Evolutionary conservation across 1,140 invertebrate genomes (phyloP).

Genomic region (Chionoecetes opilio): DNA sequence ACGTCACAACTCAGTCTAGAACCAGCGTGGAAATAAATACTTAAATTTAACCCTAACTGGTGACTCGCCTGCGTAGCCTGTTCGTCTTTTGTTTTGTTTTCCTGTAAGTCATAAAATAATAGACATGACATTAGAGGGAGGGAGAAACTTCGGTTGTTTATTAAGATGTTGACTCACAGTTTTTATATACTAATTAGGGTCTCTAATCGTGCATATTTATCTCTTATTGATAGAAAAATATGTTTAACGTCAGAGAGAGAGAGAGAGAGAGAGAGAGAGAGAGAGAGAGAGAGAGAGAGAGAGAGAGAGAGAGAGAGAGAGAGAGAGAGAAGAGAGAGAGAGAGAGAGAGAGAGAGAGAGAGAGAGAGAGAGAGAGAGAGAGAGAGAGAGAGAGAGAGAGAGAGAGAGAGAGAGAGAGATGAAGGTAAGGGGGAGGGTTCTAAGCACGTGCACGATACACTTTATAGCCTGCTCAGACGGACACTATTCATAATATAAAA

Average conservation of each 20-base stretch:
- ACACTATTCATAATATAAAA: too few species aligned
- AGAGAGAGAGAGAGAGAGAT: background rate
- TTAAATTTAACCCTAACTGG: too few species aligned
- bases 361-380: background rate
- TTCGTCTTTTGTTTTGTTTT: background rate
- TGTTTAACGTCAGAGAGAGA: background rate
- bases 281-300: conserved; percentile 1
- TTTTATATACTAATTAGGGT: background rate
- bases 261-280: conserved; percentile 1
- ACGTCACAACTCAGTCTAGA: background rate
- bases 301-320: conserved; percentile 8
- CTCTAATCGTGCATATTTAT: background rate
- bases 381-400: background rate
- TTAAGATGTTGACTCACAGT: background rate
- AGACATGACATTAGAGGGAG: background rate
- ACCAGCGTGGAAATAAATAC: too few species aligned
- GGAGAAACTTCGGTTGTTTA: background rate
- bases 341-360: too few species aligned
- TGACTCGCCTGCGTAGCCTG: background rate
- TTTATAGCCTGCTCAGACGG: background rate
- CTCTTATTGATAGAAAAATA: background rate
- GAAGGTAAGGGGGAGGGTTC: too few species aligned
- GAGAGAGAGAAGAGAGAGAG: background rate
- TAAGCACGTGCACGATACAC: background rate
- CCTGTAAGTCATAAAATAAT: background rate